Base-by-base conservation (phyloP, 2,797 vertebrate species). In the Thripadectes ignobilis region DNA sequence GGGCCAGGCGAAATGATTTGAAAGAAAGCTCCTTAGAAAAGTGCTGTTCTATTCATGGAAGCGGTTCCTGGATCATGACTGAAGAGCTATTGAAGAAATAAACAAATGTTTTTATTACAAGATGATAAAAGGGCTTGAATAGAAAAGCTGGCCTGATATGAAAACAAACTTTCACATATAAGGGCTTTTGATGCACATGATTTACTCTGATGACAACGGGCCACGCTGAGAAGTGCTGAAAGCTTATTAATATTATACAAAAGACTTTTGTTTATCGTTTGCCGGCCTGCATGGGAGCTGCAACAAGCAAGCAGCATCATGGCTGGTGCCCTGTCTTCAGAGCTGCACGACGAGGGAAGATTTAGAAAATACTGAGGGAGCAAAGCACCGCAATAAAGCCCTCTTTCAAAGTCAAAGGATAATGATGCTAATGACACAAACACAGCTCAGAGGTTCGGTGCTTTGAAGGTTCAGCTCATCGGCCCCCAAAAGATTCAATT, bases 41-140 rank as follows among this genome's bases (percentile, higher is more conserved):
- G 91, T 86, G 85, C 94, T 80, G 77, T 84, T 96, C 96, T 96
- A 97, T 98, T 98, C 96, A 98, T 95, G 84, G 94, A 87, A 97
- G 61, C 8, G 3, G 96, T 98, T 98, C 96, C 97, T 97, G 97
- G 86, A 96, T 97, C 96, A 89, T 92, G 89, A 97, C 95, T 93
- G 96, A 95, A 97, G 96, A 38, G 23, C 97, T 95, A 96, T 95
- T 97, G 97, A 97, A 97, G 93, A 97, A 98, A 98, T 97, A 98
- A 98, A 98, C 97, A 98, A 98, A 97, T 97, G 97, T 97, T 98
- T 98, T 97, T 97, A 98, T 98, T 98, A 98, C 98, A 97, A 97
- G 94, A 97, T 96, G 97, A 97, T 98, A 98, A 97, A 98, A 97
- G 97, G 81, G 78, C 61, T 95, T 95, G 97, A 97, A 97, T 94